Conservation (phyloP, 2,888 invertebrate species). For the Tenthredo mesomela region DNA sequence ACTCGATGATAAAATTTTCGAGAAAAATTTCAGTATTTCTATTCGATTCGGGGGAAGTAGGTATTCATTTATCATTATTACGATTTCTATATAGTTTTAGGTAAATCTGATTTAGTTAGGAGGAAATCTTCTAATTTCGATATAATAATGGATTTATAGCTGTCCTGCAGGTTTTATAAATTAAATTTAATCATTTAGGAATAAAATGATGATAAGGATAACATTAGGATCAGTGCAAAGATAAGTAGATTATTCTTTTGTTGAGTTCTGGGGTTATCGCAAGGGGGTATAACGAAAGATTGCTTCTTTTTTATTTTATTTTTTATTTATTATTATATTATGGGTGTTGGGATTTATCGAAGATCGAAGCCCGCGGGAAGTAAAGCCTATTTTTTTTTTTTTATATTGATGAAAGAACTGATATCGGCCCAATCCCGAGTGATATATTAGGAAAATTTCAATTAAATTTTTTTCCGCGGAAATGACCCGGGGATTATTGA, state of each 20-base stretch:
- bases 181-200: background rate
- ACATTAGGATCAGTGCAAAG: background rate
- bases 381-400: background rate
- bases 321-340: background rate
- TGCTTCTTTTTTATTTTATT: conserved; percentile 12
- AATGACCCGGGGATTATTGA: background rate
- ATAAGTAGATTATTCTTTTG: conserved; percentile 9
- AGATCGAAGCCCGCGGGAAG: background rate
- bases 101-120: background rate
- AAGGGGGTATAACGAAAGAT: conserved; percentile 5
- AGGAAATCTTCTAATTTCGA: background rate
- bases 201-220: background rate
- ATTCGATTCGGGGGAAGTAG: background rate
- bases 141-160: background rate
- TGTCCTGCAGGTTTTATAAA: background rate
- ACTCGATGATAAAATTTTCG: conserved; percentile 6
- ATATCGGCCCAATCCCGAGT: background rate
- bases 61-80: background rate
- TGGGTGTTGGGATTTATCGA: conserved; percentile 15
- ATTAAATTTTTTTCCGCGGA: background rate
- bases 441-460: conserved; percentile 14
- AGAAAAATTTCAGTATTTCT: background rate
- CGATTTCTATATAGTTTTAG: background rate
- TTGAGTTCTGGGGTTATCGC: conserved; percentile 15
- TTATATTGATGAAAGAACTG: conserved; percentile 10